Percentiles rank a stretch among this genome's conserved stretches.
phyloP scores from a whole-genome alignment of 2,888 invertebrate genomes.

The Phlogophora meticulosa region DNA sequence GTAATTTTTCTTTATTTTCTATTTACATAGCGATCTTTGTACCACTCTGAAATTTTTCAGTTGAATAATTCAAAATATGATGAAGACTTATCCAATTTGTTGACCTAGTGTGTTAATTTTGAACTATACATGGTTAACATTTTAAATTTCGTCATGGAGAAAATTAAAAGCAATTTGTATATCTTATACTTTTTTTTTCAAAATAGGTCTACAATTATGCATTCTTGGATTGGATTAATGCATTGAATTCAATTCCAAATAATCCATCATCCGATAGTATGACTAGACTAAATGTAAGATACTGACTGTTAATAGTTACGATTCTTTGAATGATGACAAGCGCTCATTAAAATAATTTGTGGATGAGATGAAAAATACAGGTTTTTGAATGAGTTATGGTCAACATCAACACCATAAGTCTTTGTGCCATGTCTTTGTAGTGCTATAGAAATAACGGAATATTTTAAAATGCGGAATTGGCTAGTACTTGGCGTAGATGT shows the following conservation, averaged over 20 bases:
- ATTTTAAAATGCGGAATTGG: slow-evolving; percentile 90
- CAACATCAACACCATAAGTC: slow-evolving; percentile 71
- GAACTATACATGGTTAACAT: background rate
- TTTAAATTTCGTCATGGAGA: background rate
- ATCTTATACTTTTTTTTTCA: background rate
- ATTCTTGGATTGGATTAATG: background rate
- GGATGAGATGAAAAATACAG: slow-evolving; percentile 60
- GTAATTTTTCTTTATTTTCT: slow-evolving; percentile 55
- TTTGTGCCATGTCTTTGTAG: slow-evolving; percentile 73
- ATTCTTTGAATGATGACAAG: slow-evolving; percentile 44
- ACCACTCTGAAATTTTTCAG: background rate
- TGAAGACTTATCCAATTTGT: background rate
- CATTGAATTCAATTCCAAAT: background rate
- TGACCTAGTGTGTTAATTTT: background rate
- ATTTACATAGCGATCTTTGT: slow-evolving; percentile 25
- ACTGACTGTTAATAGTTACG: slow-evolving; percentile 16
- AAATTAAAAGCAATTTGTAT: background rate
- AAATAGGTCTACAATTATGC: background rate
- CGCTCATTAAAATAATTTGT: slow-evolving; percentile 42
- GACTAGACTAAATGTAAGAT: slow-evolving; percentile 4
- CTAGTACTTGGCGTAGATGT: slow-evolving; percentile 82
- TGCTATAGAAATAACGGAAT: slow-evolving; percentile 86
- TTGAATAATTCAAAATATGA: background rate
- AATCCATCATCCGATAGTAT: background rate
- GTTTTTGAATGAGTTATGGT: slow-evolving; percentile 67